Percentiles rank a stretch among this genome's conserved stretches.
phyloP scores from a whole-genome alignment of 2,113 vertebrate genomes.

The crab-eating macaque (Macaca fascicularis) region DNA sequence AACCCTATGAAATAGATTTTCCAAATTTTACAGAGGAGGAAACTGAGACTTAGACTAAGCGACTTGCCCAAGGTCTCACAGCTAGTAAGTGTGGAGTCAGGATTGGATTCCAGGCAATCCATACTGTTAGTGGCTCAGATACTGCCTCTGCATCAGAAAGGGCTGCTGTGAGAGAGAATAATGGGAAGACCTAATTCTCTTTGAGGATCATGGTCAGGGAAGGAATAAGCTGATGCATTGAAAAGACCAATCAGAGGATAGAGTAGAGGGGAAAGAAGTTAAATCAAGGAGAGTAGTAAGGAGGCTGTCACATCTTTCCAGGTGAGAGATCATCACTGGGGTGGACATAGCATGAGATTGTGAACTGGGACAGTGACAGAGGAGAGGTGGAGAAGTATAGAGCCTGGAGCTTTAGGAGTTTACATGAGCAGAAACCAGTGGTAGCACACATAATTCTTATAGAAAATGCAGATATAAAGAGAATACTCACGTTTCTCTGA shows the following conservation, averaged over 20 bases:
- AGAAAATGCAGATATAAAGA: slow-evolving; percentile 7
- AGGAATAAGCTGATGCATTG: neutral
- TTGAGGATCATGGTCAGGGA: neutral
- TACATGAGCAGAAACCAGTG: neutral
- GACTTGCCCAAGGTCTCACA: neutral
- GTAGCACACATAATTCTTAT: neutral
- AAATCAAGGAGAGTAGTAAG: neutral
- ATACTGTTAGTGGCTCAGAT: neutral
- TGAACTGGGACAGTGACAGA: neutral
- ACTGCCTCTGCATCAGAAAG: neutral
- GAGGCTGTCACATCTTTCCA: neutral
- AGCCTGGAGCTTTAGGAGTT: neutral
- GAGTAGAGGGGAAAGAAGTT: neutral
- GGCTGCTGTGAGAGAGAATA: neutral
- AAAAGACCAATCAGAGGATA: neutral
- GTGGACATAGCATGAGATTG: neutral
- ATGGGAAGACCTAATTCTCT: neutral
- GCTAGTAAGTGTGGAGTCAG: neutral
- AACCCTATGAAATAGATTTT: neutral
- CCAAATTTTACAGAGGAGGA: neutral
- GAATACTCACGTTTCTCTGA: neutral
- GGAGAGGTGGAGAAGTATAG: neutral
- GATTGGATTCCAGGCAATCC: neutral
- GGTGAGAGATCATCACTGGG: neutral
- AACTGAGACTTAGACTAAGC: neutral